Evolutionary conservation across 2,888 invertebrate species (phyloP).

Genomic region (Toxonevra muliebris): DNA sequence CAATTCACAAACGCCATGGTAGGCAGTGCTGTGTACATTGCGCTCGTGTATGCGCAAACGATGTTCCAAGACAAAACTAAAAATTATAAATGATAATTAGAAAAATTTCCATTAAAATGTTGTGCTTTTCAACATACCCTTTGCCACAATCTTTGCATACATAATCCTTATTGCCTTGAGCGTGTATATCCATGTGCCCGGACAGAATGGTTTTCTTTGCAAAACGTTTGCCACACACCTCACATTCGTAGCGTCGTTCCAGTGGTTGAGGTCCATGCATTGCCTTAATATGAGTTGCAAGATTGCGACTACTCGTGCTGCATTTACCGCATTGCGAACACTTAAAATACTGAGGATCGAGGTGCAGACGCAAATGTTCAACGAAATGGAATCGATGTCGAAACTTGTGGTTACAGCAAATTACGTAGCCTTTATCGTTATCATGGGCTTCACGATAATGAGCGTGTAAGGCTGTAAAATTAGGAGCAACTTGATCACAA

Average conservation of each 20-base stretch:
- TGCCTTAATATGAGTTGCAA: conserved; percentile 40
- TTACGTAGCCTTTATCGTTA: conserved; percentile 37
- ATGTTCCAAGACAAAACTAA: conserved; percentile 37
- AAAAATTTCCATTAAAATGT: background rate
- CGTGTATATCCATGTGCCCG: conserved; percentile 42
- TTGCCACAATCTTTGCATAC: conserved; percentile 46
- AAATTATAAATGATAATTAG: conserved; percentile 15
- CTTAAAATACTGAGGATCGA: conserved; percentile 45
- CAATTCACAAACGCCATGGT: conserved; percentile 38
- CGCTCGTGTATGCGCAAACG: conserved; percentile 39
- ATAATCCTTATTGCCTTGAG: conserved; percentile 36
- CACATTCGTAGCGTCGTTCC: conserved; percentile 39
- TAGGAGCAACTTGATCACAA: conserved; percentile 33
- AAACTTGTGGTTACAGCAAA: conserved; percentile 45
- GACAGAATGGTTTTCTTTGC: conserved; percentile 36
- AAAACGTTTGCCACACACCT: conserved; percentile 41
- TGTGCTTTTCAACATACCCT: conserved; percentile 22
- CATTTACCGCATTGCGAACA: conserved; percentile 42
- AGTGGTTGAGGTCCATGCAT: conserved; percentile 34
- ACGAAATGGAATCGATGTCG: conserved; percentile 43
- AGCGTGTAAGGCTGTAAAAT: conserved; percentile 38
- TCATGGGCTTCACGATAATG: conserved; percentile 43
- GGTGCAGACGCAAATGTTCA: conserved; percentile 45
- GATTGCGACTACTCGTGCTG: conserved; percentile 37
- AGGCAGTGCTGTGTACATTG: conserved; percentile 36